Percentiles rank a stretch among this genome's conserved stretches.
Conservation (phyloP, 2,797 vertebrate genomes). For the Microhierax caerulescens region DNA sequence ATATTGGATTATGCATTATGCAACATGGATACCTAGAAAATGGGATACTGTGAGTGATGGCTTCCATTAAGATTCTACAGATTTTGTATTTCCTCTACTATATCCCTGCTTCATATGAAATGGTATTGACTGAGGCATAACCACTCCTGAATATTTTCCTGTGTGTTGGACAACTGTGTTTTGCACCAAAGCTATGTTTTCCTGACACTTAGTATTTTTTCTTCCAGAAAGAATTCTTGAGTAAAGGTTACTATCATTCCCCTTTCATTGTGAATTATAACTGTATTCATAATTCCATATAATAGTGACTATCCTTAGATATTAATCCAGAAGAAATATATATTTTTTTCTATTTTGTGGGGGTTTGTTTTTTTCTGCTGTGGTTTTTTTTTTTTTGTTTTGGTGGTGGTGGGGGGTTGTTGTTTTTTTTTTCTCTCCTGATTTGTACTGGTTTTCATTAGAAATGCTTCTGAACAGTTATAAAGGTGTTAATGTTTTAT, state of each 20-base stretch:
- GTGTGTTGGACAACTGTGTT: not conserved
- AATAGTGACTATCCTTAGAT: not conserved
- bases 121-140: not conserved
- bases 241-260: not conserved
- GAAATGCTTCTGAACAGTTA: not conserved
- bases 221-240: not conserved
- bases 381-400: too few species aligned
- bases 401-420: too few species aligned
- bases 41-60: not conserved
- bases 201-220: not conserved
- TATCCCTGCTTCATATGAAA: not conserved
- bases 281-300: not conserved
- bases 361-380: fast-evolving
- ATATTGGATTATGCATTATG: not conserved
- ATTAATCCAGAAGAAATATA: not conserved
- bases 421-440: not conserved
- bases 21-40: not conserved
- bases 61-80: not conserved
- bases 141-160: not conserved
- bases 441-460: not conserved
- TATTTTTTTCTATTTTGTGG: not conserved
- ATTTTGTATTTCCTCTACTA: not conserved
- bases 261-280: not conserved
- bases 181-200: not conserved
- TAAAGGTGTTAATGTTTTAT: not conserved